Conservation (phyloP, 1,140 invertebrate species). For the Drosophila melanica region DNA sequence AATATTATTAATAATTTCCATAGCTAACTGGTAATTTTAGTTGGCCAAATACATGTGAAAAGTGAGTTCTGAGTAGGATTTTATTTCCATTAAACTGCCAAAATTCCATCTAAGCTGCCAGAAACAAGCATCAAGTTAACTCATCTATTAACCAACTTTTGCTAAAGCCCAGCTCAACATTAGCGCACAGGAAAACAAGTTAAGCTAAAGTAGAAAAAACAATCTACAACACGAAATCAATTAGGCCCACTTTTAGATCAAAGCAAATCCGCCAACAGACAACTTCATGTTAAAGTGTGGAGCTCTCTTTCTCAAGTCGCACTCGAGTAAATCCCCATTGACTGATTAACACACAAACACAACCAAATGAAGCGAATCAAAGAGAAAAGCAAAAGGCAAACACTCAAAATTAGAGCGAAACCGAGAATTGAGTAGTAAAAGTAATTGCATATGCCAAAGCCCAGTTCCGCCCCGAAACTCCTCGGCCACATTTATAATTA, state of each 20-base stretch:
- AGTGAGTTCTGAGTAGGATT: too few relatives aligned
- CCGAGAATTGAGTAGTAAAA: not conserved
- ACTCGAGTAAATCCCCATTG: conserved; percentile 45
- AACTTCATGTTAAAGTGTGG: conserved; percentile 26
- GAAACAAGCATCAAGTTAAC: not conserved
- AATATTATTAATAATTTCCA: conserved; percentile 1
- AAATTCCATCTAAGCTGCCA: too few relatives aligned
- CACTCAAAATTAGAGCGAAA: not conserved
- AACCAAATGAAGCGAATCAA: conserved; percentile 55
- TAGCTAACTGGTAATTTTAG: too few relatives aligned
- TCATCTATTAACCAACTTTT: not conserved
- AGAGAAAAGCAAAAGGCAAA: conserved; percentile 33
- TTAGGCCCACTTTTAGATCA: conserved; percentile 56
- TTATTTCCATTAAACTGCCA: too few relatives aligned
- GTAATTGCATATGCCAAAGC: conserved; percentile 6
- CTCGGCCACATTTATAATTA: conserved; percentile 46
- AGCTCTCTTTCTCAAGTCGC: conserved; percentile 32
- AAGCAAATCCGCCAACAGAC: conserved; percentile 28
- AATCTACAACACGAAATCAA: conserved; percentile 49
- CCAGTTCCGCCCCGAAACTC: not conserved
- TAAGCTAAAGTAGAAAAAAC: conserved; percentile 12
- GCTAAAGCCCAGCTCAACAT: not conserved
- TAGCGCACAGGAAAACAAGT: not conserved
- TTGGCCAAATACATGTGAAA: too few relatives aligned
- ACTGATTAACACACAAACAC: conserved; percentile 74